phyloP scores from a whole-genome alignment of 2,888 invertebrate species.

The Epinotia nisella region DNA sequence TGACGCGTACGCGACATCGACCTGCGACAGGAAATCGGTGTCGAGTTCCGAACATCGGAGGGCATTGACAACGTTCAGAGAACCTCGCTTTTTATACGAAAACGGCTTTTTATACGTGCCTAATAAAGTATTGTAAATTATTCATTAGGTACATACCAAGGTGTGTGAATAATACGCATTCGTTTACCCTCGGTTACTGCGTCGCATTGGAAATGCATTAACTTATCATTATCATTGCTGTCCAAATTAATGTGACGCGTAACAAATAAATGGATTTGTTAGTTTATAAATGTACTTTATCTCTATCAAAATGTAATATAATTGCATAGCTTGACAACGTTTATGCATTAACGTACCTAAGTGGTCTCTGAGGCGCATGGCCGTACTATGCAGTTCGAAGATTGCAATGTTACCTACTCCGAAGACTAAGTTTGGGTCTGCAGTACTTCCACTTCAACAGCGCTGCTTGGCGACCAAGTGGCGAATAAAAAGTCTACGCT shows the following conservation, averaged over 20 bases:
- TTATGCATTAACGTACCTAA: neutral
- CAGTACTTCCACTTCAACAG: too few relatives aligned
- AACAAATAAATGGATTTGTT: constrained; percentile 14
- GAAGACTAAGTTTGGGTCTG: neutral
- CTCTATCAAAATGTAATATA: neutral
- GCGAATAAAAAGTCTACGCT: too few relatives aligned
- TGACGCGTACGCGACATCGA: constrained; percentile 68
- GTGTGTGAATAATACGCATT: constrained; percentile 26
- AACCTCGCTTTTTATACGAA: constrained; percentile 44
- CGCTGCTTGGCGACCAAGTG: too few relatives aligned
- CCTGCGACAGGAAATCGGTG: constrained; percentile 75
- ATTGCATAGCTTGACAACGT: neutral
- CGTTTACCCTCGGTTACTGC: constrained; percentile 21
- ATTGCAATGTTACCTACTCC: neutral
- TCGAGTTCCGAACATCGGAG: constrained; percentile 61
- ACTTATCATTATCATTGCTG: constrained; percentile 3
- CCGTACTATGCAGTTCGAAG: neutral
- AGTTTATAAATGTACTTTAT: constrained; percentile 5
- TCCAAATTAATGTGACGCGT: constrained; percentile 14
- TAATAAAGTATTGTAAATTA: constrained; percentile 41
- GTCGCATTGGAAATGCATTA: constrained; percentile 23
- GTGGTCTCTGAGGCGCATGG: neutral
- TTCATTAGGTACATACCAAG: constrained; percentile 37
- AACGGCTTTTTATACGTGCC: constrained; percentile 24
- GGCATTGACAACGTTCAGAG: constrained; percentile 60